A percentile compares a stretch with the other conserved stretches of the same genome.
These are phyloP conservation scores for Marcusenius ussheri DNA, from an alignment of 2,113 vertebrate species.

Conservation along the genomic window DNA sequence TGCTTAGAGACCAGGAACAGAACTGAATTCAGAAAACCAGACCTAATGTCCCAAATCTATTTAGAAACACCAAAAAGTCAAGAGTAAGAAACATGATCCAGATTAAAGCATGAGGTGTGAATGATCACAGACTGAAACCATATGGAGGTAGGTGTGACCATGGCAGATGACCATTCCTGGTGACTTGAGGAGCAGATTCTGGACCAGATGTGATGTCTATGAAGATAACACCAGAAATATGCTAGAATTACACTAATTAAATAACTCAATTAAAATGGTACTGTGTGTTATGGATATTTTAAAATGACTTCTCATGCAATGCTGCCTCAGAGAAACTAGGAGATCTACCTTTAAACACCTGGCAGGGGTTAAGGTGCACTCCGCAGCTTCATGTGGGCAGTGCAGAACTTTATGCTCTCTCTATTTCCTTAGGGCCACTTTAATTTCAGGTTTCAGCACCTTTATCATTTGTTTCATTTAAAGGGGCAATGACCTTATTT, in stretches of 20 bases:
- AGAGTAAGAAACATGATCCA: neutral
- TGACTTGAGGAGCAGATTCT: neutral
- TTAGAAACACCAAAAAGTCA: neutral
- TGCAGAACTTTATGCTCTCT: neutral
- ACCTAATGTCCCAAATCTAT: neutral
- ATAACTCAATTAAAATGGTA: neutral
- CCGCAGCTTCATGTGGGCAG: neutral
- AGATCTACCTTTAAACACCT: neutral
- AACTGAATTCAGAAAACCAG: neutral
- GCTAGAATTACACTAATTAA: neutral
- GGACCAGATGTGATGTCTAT: neutral
- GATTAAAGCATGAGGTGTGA: neutral
- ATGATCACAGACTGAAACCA: neutral
- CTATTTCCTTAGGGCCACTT: neutral
- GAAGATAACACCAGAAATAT: neutral
- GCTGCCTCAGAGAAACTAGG: neutral
- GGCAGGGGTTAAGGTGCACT: neutral
- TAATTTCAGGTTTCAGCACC: neutral
- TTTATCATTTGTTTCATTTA: conserved; percentile 9
- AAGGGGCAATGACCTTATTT: conserved; percentile 3
- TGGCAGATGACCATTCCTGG: neutral
- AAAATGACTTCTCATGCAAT: neutral
- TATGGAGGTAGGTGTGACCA: neutral
- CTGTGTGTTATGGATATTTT: neutral
- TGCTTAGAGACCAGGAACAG: neutral